Conservation (phyloP, 1,140 invertebrate species). For the Sminthurinus signatus region DNA sequence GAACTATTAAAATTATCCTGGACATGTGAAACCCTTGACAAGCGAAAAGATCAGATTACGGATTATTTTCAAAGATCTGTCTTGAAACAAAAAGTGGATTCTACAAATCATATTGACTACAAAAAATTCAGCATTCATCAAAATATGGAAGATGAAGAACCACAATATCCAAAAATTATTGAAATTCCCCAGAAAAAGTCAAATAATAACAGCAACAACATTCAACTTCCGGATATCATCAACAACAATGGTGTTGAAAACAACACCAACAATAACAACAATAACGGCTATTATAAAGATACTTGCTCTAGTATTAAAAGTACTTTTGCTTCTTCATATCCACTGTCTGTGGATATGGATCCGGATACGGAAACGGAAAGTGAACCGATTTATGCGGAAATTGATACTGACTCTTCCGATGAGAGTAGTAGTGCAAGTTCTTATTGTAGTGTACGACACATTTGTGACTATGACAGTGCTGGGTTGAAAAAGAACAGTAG, state of each 20-base stretch:
- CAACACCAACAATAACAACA: no score
- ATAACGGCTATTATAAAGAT: no score
- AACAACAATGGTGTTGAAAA: no score
- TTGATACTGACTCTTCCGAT: background rate
- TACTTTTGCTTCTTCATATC: background rate
- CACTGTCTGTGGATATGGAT: background rate
- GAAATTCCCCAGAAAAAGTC: no score
- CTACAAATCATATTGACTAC: background rate
- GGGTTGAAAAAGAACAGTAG: background rate
- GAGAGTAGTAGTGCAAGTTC: background rate
- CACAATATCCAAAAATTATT: background rate
- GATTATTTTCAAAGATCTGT: background rate
- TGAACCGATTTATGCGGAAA: conserved; percentile 7
- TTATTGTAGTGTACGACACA: background rate
- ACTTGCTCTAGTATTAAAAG: no score
- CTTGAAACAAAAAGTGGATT: background rate
- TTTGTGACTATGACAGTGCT: background rate
- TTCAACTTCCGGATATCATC: no score
- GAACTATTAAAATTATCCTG: background rate
- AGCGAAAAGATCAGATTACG: background rate
- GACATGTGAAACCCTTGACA: conserved; percentile 1
- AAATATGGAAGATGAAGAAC: no score
- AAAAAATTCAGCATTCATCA: no score
- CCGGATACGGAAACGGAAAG: background rate
- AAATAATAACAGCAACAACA: no score